phyloP scores from a whole-genome alignment of 2,797 vertebrate species.

The Cynodonichthys magdalenae region DNA sequence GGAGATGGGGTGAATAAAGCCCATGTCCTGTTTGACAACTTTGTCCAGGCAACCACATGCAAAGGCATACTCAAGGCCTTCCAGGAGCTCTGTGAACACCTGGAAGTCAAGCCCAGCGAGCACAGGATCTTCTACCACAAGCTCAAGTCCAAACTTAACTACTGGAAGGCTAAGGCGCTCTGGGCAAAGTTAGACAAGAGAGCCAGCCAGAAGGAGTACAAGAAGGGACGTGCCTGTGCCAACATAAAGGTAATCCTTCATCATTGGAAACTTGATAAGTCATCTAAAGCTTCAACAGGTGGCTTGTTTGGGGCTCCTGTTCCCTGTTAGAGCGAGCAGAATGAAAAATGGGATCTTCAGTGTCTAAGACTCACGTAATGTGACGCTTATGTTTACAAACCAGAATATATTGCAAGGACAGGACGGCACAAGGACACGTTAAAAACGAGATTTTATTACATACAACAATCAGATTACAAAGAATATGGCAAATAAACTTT shows the following conservation, averaged over 20 bases:
- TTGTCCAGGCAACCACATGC: slow-evolving; percentile 93
- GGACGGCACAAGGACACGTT: slow-evolving; percentile 5
- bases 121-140: slow-evolving; percentile 96
- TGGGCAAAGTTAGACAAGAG: slow-evolving; percentile 98
- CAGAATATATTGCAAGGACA: not conserved
- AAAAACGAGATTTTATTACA: too few species aligned
- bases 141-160: slow-evolving; percentile 97
- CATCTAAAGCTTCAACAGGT: not conserved
- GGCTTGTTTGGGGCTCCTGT: slow-evolving; percentile 4
- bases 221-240: slow-evolving; percentile 93
- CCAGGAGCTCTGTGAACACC: slow-evolving; percentile 94
- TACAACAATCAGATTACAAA: too few species aligned
- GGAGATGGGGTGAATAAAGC: slow-evolving; percentile 85
- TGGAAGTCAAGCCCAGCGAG: slow-evolving; percentile 92
- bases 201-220: slow-evolving; percentile 95
- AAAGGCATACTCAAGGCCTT: slow-evolving; percentile 96
- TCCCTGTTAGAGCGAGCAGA: not conserved
- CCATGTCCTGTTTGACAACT: slow-evolving; percentile 92
- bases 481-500: too few species aligned
- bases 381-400: slow-evolving; percentile 27
- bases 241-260: slow-evolving; percentile 88
- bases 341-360: slow-evolving; percentile 18
- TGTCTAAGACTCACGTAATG: slow-evolving; percentile 16
- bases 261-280: not conserved
- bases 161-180: slow-evolving; percentile 99